phyloP scores from a whole-genome alignment of 2,888 invertebrate genomes.

The Dryococelus australis region DNA sequence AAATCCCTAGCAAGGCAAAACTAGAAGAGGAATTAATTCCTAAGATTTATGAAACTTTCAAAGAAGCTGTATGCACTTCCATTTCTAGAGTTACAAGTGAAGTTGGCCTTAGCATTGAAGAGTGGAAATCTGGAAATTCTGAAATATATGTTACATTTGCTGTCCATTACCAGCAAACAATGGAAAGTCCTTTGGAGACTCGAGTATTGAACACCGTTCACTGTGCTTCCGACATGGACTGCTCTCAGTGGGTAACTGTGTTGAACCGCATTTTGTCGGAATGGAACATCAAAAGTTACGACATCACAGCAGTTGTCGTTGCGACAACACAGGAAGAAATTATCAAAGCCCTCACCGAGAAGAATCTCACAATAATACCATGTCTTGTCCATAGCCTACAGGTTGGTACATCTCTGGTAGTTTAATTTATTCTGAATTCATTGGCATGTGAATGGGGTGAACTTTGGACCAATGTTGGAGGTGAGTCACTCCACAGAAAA shows the following conservation, averaged over 20 bases:
- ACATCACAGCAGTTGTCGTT: conserved; percentile 58
- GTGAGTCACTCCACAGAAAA: too few species aligned
- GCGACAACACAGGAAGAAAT: conserved; percentile 56
- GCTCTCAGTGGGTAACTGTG: conserved; percentile 55
- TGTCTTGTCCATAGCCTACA: conserved; percentile 59
- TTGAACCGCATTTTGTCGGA: conserved; percentile 57
- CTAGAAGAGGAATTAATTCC: conserved; percentile 61
- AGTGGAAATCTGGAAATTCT: conserved; percentile 57
- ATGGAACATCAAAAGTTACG: conserved; percentile 58
- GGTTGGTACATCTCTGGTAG: conserved; percentile 45
- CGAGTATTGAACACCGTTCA: conserved; percentile 59
- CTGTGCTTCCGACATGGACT: conserved; percentile 56
- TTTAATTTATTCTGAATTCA: not conserved
- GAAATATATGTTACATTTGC: conserved; percentile 58
- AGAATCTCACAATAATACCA: conserved; percentile 58
- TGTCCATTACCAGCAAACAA: conserved; percentile 56
- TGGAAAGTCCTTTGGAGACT: conserved; percentile 56
- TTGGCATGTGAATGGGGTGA: too few species aligned
- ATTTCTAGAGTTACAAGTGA: conserved; percentile 54
- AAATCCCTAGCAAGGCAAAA: conserved; percentile 60
- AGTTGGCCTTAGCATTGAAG: conserved; percentile 59
- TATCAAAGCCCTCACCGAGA: conserved; percentile 53
- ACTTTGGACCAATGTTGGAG: too few species aligned
- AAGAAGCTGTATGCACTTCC: conserved; percentile 55
- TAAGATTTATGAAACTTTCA: conserved; percentile 58